phyloP scores from a whole-genome alignment of 2,113 vertebrate species.

The Mohoua ochrocephala region DNA sequence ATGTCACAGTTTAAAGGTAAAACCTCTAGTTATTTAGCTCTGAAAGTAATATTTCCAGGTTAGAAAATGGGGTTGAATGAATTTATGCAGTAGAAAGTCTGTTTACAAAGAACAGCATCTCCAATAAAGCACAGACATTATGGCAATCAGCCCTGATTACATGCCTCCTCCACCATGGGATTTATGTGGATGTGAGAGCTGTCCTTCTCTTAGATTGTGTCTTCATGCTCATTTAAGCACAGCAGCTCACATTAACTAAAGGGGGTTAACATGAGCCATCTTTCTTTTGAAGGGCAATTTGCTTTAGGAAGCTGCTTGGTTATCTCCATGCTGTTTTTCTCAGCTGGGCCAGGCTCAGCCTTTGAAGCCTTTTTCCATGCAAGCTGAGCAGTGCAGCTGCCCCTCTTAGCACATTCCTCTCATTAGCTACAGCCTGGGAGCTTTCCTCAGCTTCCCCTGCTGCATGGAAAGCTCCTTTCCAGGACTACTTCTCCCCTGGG shows the following conservation, averaged over 20 bases:
- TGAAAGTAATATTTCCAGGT: neutral
- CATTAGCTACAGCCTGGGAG: neutral
- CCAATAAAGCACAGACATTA: neutral
- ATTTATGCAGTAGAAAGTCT: neutral
- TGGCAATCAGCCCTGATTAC: neutral
- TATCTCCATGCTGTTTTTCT: neutral
- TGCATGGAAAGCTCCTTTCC: rapidly evolving
- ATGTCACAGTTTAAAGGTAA: neutral
- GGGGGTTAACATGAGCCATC: neutral
- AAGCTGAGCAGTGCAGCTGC: neutral
- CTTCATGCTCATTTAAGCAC: conserved; percentile 8
- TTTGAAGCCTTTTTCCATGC: neutral
- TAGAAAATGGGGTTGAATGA: neutral
- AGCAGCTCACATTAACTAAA: neutral
- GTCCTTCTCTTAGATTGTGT: neutral
- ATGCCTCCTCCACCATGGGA: neutral
- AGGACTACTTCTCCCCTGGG: neutral
- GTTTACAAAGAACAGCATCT: neutral
- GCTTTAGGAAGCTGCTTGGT: neutral
- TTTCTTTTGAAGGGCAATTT: neutral
- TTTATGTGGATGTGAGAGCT: neutral
- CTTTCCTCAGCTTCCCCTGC: neutral
- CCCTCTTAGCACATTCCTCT: neutral
- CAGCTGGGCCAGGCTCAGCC: neutral
- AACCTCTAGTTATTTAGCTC: neutral